These are phyloP conservation scores for Tetranychus cinnabarinus DNA, from an alignment of 1,140 invertebrate species.

Conservation along the genomic window DNA sequence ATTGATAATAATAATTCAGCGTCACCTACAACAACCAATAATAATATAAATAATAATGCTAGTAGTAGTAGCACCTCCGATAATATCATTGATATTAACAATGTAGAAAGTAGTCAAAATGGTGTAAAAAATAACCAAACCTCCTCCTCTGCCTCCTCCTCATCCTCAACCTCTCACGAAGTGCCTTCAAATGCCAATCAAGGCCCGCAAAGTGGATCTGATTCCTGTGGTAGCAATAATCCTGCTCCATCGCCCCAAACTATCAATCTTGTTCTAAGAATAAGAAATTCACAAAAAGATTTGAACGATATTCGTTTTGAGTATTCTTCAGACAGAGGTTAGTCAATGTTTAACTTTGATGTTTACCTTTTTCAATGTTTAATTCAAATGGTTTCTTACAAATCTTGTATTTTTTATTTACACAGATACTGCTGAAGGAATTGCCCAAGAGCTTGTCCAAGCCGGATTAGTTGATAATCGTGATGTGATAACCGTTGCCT, in stretches of 20 bases:
- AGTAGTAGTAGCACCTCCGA: too few species aligned
- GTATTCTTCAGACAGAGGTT: conserved; percentile 53
- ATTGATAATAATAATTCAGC: neutral
- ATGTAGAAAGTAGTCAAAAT: neutral
- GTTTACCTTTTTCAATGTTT: neutral
- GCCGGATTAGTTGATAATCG: conserved; percentile 76
- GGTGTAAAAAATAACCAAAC: neutral
- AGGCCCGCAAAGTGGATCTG: neutral
- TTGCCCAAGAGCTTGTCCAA: conserved; percentile 73
- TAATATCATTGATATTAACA: neutral
- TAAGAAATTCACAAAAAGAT: conserved; percentile 66
- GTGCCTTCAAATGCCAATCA: neutral
- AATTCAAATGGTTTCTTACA: neutral
- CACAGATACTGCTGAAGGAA: conserved; percentile 68
- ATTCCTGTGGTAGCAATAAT: conserved; percentile 2
- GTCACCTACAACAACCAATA: neutral
- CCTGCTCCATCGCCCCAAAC: conserved; percentile 14
- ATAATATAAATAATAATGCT: too few species aligned
- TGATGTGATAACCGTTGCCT: conserved; percentile 68
- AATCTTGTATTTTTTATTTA: conserved; percentile 8
- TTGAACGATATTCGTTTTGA: conserved; percentile 95
- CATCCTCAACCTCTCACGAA: neutral
- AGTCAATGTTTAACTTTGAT: neutral
- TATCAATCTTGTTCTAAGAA: conserved; percentile 52
- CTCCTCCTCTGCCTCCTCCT: neutral